phyloP scores from a whole-genome alignment of 2,113 vertebrate genomes.

The Platysteira castanea region DNA sequence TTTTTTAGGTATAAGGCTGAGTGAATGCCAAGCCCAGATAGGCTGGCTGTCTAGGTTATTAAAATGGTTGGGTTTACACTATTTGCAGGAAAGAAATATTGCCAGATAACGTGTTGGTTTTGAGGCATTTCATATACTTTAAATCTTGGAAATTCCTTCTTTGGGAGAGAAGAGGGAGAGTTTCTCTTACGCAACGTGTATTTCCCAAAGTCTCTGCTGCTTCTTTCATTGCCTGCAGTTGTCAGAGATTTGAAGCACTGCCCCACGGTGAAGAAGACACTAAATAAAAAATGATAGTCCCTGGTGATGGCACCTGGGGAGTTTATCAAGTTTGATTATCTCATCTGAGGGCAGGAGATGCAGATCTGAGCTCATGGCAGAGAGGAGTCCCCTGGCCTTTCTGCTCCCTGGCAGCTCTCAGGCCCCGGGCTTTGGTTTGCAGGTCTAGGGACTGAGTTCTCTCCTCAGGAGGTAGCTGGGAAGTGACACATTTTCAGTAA shows the following conservation, averaged over 20 bases:
- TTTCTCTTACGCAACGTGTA: background rate
- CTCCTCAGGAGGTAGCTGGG: background rate
- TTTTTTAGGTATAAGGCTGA: background rate
- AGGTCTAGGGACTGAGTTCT: background rate
- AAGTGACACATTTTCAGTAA: background rate
- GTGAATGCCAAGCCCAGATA: background rate
- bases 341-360: background rate
- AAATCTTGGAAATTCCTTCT: background rate
- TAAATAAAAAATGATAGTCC: background rate
- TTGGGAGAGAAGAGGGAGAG: background rate
- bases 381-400: fast-evolving
- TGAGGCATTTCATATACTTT: background rate
- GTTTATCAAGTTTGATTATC: background rate
- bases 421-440: background rate
- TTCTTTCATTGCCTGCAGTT: background rate
- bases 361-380: background rate
- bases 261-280: background rate
- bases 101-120: background rate
- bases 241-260: background rate
- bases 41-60: constrained; percentile 16
- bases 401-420: background rate
- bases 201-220: background rate
- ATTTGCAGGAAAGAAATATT: background rate
- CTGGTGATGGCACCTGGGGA: background rate
- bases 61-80: background rate